Conservation (phyloP, 2,888 invertebrate species). For the Phortica magna region DNA sequence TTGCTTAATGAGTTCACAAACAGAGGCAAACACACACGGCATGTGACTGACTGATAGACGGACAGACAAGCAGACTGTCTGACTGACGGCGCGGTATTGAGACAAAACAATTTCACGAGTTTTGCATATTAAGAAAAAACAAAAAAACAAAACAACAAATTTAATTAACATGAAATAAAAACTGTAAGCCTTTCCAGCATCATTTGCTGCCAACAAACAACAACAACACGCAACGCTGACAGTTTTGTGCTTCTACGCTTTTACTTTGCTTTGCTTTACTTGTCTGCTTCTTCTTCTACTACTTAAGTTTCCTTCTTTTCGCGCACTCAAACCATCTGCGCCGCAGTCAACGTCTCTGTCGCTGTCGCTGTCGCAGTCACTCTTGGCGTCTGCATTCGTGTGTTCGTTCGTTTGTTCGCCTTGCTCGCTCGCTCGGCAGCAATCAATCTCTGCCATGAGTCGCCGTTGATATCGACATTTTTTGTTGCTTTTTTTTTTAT, state of each 20-base stretch:
- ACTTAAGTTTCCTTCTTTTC: not conserved
- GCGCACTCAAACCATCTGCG: too few species aligned
- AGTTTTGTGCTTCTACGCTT: slow-evolving; percentile 13
- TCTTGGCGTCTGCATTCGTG: not conserved
- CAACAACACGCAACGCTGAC: slow-evolving; percentile 60
- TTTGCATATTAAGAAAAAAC: slow-evolving; percentile 9
- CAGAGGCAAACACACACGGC: slow-evolving; percentile 48
- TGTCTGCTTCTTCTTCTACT: not conserved
- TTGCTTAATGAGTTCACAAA: slow-evolving; percentile 69
- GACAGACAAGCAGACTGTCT: slow-evolving; percentile 26
- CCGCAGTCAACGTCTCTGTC: too few species aligned
- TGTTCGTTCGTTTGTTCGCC: not conserved
- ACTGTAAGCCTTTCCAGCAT: not conserved
- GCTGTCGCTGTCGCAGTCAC: too few species aligned
- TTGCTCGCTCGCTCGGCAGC: slow-evolving; percentile 47
- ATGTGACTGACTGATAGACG: not conserved
- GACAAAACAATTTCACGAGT: slow-evolving; percentile 20
- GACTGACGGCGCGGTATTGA: slow-evolving; percentile 3
- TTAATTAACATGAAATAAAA: not conserved
- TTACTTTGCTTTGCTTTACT: not conserved
- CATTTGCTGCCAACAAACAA: slow-evolving; percentile 2
- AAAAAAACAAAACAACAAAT: not conserved
- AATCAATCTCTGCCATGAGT: slow-evolving; percentile 66
- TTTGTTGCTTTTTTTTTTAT: not conserved
- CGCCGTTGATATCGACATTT: slow-evolving; percentile 35